These are phyloP conservation scores for Bellardia pandia DNA, from an alignment of 2,888 invertebrate genomes.

Conservation along the genomic window DNA sequence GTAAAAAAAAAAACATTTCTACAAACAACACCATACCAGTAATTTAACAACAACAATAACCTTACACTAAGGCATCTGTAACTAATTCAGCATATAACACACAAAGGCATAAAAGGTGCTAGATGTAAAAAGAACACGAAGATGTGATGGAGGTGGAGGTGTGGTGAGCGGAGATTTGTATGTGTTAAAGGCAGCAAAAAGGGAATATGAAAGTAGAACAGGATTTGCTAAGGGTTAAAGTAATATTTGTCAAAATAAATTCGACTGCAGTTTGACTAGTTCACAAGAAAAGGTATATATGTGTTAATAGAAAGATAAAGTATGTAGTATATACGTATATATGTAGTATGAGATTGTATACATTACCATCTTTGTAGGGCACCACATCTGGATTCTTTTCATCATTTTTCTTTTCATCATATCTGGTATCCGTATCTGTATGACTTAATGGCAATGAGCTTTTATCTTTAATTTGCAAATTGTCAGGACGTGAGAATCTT, in stretches of 20 bases:
- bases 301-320: background rate
- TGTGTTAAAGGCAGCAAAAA: background rate
- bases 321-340: background rate
- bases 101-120: slow-evolving; percentile 25
- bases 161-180: background rate
- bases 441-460: slow-evolving; percentile 87
- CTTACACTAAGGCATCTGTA: slow-evolving; percentile 24
- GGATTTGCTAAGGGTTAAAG: slow-evolving; percentile 63
- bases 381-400: slow-evolving; percentile 96
- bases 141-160: background rate
- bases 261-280: background rate
- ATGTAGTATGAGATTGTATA: slow-evolving; percentile 11
- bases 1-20: slow-evolving; percentile 10
- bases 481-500: slow-evolving; percentile 86
- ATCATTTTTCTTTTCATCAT: slow-evolving; percentile 84
- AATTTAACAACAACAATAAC: slow-evolving; percentile 30
- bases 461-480: slow-evolving; percentile 88
- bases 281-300: background rate
- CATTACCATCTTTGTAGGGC: slow-evolving; percentile 92
- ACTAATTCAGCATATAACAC: slow-evolving; percentile 37
- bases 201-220: slow-evolving; percentile 46
- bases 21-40: slow-evolving; percentile 12
- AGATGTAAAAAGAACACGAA: background rate
- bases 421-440: slow-evolving; percentile 88
- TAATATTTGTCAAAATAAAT: slow-evolving; percentile 67